Evolutionary conservation across 2,113 vertebrate species (phyloP).

Genomic region (Epinephelus cyanopodus): DNA sequence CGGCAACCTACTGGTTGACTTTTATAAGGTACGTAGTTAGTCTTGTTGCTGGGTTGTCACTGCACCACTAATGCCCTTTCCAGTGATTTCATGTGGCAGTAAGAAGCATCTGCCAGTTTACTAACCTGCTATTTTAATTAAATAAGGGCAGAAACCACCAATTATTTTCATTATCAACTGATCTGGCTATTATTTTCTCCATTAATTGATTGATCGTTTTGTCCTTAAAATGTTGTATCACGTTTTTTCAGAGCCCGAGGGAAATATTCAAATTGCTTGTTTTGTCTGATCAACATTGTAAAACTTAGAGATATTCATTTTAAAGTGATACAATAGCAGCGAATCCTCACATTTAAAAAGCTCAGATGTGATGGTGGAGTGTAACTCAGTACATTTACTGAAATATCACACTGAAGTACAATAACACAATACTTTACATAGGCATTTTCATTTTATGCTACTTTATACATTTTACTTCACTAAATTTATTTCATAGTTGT

Average conservation of each 20-base stretch:
- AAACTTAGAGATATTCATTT: not conserved
- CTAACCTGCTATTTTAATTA: not conserved
- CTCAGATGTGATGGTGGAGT: not conserved
- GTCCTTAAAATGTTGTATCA: not conserved
- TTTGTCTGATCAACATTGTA: not conserved
- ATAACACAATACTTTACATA: not conserved
- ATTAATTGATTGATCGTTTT: not conserved
- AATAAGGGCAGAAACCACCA: not conserved
- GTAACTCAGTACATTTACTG: not conserved
- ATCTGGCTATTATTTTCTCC: not conserved
- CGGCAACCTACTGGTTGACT: slow-evolving; percentile 94
- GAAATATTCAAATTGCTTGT: not conserved
- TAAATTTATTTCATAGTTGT: too few relatives aligned
- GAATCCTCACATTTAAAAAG: not conserved
- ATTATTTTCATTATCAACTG: not conserved
- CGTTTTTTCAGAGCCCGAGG: not conserved
- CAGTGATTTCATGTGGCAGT: not conserved
- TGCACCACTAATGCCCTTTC: not conserved
- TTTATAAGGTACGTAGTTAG: slow-evolving; percentile 91
- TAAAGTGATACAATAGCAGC: not conserved
- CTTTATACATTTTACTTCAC: not conserved
- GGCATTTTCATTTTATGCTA: not conserved
- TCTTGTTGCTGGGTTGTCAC: slow-evolving; percentile 39
- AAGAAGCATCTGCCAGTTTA: not conserved
- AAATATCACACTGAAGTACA: not conserved